Percentiles rank a stretch among this genome's conserved stretches.
Evolutionary conservation across 2,888 invertebrate species (phyloP).

Genomic region (Nephrocerus scutellatus): DNA sequence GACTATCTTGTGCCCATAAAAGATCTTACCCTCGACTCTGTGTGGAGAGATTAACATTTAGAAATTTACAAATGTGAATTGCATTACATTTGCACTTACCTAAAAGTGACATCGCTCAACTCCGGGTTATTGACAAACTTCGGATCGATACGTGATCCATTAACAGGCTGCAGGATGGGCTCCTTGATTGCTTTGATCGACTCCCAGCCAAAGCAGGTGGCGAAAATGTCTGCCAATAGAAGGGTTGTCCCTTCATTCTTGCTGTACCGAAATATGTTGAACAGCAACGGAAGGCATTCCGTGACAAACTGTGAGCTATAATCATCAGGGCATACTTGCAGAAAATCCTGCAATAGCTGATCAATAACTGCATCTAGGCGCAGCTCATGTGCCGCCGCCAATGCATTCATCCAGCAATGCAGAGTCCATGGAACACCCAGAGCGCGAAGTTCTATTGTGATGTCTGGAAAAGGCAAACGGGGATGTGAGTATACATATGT

Average conservation of each 20-base stretch:
- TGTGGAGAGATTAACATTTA: slow-evolving; percentile 6
- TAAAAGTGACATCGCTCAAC: slow-evolving; percentile 83
- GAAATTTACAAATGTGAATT: not conserved
- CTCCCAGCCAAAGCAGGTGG: slow-evolving; percentile 84
- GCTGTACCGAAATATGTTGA: slow-evolving; percentile 83
- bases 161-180: slow-evolving; percentile 56
- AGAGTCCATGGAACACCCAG: slow-evolving; percentile 86
- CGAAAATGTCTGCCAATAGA: slow-evolving; percentile 80
- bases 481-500: not conserved
- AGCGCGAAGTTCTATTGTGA: slow-evolving; percentile 79
- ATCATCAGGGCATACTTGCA: slow-evolving; percentile 84
- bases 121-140: slow-evolving; percentile 92
- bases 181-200: slow-evolving; percentile 69
- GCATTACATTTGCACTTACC: slow-evolving; percentile 47
- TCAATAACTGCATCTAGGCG: slow-evolving; percentile 78
- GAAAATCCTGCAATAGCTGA: slow-evolving; percentile 80
- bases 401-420: slow-evolving; percentile 86
- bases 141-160: slow-evolving; percentile 77
- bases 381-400: slow-evolving; percentile 79
- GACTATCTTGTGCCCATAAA: slow-evolving; percentile 92
- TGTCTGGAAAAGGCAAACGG: slow-evolving; percentile 52
- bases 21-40: slow-evolving; percentile 80
- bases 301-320: slow-evolving; percentile 84
- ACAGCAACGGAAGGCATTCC: slow-evolving; percentile 80
- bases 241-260: slow-evolving; percentile 88